Evolutionary conservation across 2,113 vertebrate genomes (phyloP).

Genomic region (Pontoporia blainvillei): DNA sequence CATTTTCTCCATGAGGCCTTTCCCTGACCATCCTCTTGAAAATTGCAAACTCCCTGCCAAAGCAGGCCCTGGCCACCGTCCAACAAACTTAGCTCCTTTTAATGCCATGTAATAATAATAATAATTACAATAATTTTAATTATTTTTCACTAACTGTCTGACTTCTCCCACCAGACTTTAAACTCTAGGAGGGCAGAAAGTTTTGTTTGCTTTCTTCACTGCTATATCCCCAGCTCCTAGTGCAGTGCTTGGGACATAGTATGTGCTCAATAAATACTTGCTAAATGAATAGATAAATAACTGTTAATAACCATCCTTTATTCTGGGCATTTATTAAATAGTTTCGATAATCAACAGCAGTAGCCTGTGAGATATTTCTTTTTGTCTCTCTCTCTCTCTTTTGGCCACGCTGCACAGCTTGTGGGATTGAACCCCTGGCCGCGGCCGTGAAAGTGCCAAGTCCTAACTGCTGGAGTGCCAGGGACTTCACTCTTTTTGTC

Average conservation of each 20-base stretch:
- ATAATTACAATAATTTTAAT: not conserved
- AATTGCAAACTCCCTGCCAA: not conserved
- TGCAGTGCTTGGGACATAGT: not conserved
- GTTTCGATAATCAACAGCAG: not conserved
- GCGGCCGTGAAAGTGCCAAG: no score
- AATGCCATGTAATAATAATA: not conserved
- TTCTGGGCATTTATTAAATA: not conserved
- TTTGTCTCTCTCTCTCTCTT: not conserved
- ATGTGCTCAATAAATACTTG: not conserved
- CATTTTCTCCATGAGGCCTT: not conserved
- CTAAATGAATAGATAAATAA: not conserved
- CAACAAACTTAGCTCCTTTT: not conserved
- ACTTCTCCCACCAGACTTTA: not conserved
- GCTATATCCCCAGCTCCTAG: not conserved
- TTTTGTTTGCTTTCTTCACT: not conserved
- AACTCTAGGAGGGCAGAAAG: not conserved
- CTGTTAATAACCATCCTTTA: not conserved
- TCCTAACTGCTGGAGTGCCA: no score
- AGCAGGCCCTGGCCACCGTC: rapidly evolving
- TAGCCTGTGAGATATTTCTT: not conserved
- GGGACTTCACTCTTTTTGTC: no score
- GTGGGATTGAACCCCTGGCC: no score
- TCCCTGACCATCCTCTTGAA: not conserved
- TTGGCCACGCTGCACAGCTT: no score
- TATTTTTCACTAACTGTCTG: not conserved